Conservation (phyloP, 2,113 vertebrate species). For the Myotis yumanensis region DNA sequence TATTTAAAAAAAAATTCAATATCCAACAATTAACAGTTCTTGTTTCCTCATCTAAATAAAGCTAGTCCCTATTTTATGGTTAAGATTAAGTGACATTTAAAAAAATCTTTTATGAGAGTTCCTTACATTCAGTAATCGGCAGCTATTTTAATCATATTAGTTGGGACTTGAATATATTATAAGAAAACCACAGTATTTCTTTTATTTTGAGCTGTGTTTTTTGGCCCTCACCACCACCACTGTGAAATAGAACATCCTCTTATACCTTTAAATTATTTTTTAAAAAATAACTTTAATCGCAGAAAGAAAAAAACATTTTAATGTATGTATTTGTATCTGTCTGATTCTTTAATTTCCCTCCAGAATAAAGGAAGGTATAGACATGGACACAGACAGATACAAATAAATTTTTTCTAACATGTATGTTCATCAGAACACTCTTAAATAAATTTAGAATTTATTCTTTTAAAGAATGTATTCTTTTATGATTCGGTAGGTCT, state of each 20-base stretch:
- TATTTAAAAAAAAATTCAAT: no score
- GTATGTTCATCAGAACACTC: not conserved
- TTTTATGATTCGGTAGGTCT: not conserved
- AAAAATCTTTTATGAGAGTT: not conserved
- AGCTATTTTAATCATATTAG: not conserved
- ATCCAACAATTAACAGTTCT: not conserved
- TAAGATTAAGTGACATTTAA: not conserved
- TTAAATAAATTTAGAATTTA: not conserved
- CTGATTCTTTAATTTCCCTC: not conserved
- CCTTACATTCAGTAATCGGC: not conserved
- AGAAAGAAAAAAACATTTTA: not conserved
- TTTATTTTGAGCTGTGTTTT: not conserved
- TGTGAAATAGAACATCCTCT: not conserved
- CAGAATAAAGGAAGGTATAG: not conserved
- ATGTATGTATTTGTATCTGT: not conserved
- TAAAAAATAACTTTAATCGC: not conserved
- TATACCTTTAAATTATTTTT: not conserved
- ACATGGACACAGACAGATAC: not conserved
- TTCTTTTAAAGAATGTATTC: not conserved
- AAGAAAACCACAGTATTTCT: not conserved
- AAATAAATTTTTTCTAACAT: constrained; percentile 10
- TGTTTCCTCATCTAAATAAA: constrained; percentile 10
- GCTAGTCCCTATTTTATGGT: not conserved
- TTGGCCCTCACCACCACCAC: not conserved
- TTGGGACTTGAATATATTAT: not conserved